Evolutionary conservation across 2,888 invertebrate species (phyloP).

Genomic region (Drosophila sordidula): DNA sequence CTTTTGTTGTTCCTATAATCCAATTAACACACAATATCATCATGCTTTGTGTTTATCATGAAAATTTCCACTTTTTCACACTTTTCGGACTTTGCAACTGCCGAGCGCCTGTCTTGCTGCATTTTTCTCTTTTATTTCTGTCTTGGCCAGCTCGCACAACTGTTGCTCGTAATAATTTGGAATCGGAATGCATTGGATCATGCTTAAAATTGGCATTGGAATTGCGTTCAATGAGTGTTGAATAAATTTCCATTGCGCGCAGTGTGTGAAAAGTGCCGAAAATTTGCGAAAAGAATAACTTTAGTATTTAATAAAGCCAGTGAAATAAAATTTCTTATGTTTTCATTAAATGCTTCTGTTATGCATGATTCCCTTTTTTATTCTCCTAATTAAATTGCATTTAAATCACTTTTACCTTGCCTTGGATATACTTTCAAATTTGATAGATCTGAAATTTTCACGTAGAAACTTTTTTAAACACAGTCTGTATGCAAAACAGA

Average conservation of each 20-base stretch:
- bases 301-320: no score
- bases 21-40: constrained; percentile 26
- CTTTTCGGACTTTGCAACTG: constrained; percentile 51
- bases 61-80: constrained; percentile 40
- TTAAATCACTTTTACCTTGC: background rate
- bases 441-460: background rate
- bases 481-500: background rate
- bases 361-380: background rate
- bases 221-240: constrained; percentile 14
- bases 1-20: constrained; percentile 10
- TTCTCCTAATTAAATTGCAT: background rate
- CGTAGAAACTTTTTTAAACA: background rate
- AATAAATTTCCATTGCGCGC: constrained; percentile 25
- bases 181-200: constrained; percentile 64
- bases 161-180: constrained; percentile 41
- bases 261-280: constrained; percentile 14
- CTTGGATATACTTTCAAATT: constrained; percentile 8
- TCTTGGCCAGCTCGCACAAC: background rate
- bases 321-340: no score
- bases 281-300: background rate
- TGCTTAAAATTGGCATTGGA: constrained; percentile 65
- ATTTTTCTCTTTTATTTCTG: constrained; percentile 13
- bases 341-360: no score
- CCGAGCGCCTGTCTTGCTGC: constrained; percentile 26
- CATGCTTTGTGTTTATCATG: constrained; percentile 27